These are phyloP conservation scores for Lithobates sylvaticus DNA, from an alignment of 2,797 vertebrate genomes.

Conservation along the genomic window DNA sequence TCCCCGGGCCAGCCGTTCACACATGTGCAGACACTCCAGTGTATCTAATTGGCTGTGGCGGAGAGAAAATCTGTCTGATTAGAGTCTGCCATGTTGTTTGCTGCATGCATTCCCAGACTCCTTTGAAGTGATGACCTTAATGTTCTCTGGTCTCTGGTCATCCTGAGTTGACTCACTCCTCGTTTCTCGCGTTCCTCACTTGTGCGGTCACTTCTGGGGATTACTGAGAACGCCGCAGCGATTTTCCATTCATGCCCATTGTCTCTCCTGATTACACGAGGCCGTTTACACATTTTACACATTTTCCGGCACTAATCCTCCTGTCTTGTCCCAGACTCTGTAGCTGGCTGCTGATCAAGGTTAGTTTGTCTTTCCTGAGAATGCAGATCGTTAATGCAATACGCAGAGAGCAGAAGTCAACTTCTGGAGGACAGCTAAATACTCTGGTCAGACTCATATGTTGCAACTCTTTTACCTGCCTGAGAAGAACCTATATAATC, in stretches of 20 bases:
- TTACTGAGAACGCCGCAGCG: conserved; percentile 15
- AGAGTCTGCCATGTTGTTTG: conserved; percentile 44
- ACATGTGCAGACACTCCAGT: conserved; percentile 1
- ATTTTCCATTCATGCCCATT: conserved; percentile 35
- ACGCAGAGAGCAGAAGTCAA: too few species aligned
- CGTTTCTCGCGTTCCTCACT: conserved; percentile 11
- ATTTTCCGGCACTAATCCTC: conserved; percentile 31
- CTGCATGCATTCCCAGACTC: conserved; percentile 56
- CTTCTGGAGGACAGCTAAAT: too few species aligned
- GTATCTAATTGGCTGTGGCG: conserved; percentile 49
- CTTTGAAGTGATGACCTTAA: conserved; percentile 51
- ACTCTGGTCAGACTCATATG: too few species aligned
- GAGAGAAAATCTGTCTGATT: conserved; percentile 40
- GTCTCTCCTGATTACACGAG: conserved; percentile 13
- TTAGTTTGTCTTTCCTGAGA: neutral
- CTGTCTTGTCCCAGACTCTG: neutral
- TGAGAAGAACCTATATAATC: too few species aligned
- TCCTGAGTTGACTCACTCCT: conserved; percentile 11
- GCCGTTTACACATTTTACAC: conserved; percentile 30
- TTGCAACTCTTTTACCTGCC: too few species aligned
- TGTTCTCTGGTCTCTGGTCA: neutral
- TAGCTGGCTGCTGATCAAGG: neutral
- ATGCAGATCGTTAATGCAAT: too few species aligned
- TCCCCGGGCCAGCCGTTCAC: neutral
- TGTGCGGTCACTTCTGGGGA: too few species aligned